phyloP scores from a whole-genome alignment of 2,113 vertebrate genomes.

The Reinhardtius hippoglossoides region DNA sequence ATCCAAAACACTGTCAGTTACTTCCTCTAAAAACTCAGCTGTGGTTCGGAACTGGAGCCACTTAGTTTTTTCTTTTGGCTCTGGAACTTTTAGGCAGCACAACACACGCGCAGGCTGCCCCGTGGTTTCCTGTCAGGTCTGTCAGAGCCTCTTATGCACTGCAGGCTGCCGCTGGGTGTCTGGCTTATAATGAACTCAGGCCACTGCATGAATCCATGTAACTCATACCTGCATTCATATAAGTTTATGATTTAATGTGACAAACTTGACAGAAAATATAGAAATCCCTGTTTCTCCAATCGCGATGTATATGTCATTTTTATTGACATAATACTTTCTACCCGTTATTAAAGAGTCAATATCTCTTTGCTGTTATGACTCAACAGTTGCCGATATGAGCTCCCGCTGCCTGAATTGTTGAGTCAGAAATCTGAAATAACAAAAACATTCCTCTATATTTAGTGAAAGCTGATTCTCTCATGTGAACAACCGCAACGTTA shows the following conservation, averaged over 20 bases:
- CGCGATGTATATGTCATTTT: not conserved
- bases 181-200: not conserved
- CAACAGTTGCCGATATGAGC: constrained; percentile 62
- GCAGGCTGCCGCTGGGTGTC: not conserved
- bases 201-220: not conserved
- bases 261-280: not conserved
- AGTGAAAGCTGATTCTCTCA: constrained; percentile 67
- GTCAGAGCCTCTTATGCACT: constrained; percentile 22
- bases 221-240: constrained; percentile 3
- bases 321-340: too few relatives aligned
- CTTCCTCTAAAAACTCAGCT: not conserved
- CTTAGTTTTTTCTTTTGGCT: not conserved
- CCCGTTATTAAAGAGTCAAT: constrained; percentile 20
- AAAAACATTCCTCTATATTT: constrained; percentile 58
- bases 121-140: constrained; percentile 1
- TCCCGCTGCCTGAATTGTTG: constrained; percentile 40
- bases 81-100: not conserved
- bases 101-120: not conserved
- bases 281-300: too few relatives aligned
- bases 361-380: constrained; percentile 45
- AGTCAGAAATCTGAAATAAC: constrained; percentile 54
- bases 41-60: not conserved
- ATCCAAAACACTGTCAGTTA: not conserved
- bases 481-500: constrained; percentile 19
- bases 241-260: not conserved